Percentiles rank a stretch among this genome's conserved stretches.
Conservation (phyloP, 2,113 vertebrate genomes). For the Antechinus flavipes region DNA sequence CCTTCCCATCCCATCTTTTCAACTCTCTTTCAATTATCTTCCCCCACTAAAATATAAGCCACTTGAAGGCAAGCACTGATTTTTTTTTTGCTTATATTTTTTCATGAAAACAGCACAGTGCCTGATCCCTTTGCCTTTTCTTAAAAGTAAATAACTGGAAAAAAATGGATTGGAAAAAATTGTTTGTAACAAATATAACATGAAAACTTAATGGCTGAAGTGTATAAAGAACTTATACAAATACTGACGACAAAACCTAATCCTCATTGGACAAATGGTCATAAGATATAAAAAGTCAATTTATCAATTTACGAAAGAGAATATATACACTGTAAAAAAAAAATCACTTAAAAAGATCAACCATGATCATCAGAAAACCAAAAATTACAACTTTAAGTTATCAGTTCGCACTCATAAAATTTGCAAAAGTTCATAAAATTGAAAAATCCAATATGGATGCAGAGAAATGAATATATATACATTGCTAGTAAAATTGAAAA, state of each 20-base stretch:
- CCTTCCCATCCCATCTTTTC: no score
- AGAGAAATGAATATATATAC: no score
- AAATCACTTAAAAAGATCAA: neutral
- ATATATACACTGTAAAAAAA: neutral
- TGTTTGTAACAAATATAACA: neutral
- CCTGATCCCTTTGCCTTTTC: neutral
- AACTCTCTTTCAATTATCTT: no score
- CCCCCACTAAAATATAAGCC: no score
- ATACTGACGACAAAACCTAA: neutral
- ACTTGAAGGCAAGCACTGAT: no score
- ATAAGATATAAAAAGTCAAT: neutral
- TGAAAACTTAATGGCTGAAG: neutral
- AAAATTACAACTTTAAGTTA: no score
- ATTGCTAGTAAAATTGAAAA: no score
- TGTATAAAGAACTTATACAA: neutral
- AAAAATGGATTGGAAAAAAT: neutral
- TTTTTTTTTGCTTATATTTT: no score
- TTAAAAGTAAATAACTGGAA: neutral
- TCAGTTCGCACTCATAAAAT: no score
- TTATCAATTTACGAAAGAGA: neutral
- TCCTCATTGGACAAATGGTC: neutral
- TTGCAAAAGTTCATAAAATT: no score
- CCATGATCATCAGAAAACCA: neutral
- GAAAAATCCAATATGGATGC: no score
- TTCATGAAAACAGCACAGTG: no score